Base-by-base conservation (phyloP, 2,888 invertebrate genomes). In the Xylocampa areola region DNA sequence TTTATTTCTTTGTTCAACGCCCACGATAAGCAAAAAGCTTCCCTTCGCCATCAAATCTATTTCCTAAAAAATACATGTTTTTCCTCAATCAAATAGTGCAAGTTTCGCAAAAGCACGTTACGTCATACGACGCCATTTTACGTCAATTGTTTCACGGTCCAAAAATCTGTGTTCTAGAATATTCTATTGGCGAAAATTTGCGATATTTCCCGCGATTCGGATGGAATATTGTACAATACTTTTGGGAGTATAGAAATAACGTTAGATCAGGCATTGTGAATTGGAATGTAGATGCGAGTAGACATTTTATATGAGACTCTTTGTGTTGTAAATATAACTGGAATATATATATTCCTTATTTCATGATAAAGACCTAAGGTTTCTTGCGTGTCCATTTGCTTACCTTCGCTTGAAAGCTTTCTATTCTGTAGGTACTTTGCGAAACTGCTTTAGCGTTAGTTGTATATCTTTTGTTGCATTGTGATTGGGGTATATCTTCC, bases 321-420 rank as follows among this genome's bases (percentile, higher is more conserved):
- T 69, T 55, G 41, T 64, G 33, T 51, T 70, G 48, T 33, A 36
- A 60, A 45, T 43, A 17, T 61, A 32, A 25, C 30, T 44, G 16
- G 29, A 51, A 52, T 64, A 48, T n/a, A 39, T 36, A 58, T 68
- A 63, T 65, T 66, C 37, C 73, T 71, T 73, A 67, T 72, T 70
- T 58, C 59, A 67, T 73, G 71, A 67, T 71, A 70, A 70, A 63
- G 17, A 41, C 6, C 27, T 64, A 19, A 17, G 7, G 16, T 45
- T 41, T 47, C 14, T 36, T 30, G 13, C 40, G 13, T 29, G 1
- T 40, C 7, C 40, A 5, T 17, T 57, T 14, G 16, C n/a, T 32
- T 36, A 27, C 6, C 8, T 23, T n/a, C 16, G 2, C 13, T 37
- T 17, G 11, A 32, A 30, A 19, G 7, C 5, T 35, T 32, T 30